Evolutionary conservation across 2,888 invertebrate species (phyloP).

Genomic region (Volucella zonaria): DNA sequence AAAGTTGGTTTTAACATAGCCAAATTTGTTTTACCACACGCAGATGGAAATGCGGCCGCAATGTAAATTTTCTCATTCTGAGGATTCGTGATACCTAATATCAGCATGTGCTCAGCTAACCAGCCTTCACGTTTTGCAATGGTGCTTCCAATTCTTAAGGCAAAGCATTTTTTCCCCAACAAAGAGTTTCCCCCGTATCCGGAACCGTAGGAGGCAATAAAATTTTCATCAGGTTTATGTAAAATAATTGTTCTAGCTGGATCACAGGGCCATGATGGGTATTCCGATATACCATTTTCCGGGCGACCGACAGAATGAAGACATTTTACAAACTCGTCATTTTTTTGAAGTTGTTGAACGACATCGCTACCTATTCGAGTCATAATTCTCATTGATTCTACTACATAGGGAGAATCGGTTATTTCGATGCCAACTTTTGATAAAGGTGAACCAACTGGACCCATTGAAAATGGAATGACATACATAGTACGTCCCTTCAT

Average conservation of each 20-base stretch:
- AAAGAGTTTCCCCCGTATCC: slow-evolving; percentile 99
- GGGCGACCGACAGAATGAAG: slow-evolving; percentile 96
- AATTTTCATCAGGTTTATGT: slow-evolving; percentile 85
- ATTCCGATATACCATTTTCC: slow-evolving; percentile 84
- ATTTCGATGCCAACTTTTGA: slow-evolving; percentile 98
- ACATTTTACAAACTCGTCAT: slow-evolving; percentile 92
- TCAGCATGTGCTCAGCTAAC: slow-evolving; percentile 99
- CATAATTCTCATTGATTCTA: slow-evolving; percentile 98
- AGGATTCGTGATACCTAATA: slow-evolving; percentile 96
- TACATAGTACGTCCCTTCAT: slow-evolving; percentile 98
- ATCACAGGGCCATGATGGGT: slow-evolving; percentile 97
- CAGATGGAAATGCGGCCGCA: slow-evolving; percentile 98
- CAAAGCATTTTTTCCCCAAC: slow-evolving; percentile 98
- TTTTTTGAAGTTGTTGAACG: slow-evolving; percentile 84
- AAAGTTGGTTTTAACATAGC: slow-evolving; percentile 98
- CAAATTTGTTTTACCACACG: slow-evolving; percentile 99
- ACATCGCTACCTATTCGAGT: slow-evolving; percentile 91
- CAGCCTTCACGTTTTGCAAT: slow-evolving; percentile 97
- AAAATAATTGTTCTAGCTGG: slow-evolving; percentile 96
- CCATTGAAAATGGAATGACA: slow-evolving; percentile 99
- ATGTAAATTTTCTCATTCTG: slow-evolving; percentile 94
- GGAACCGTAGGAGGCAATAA: slow-evolving; percentile 87
- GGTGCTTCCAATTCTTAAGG: slow-evolving; percentile 96
- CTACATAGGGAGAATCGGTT: slow-evolving; percentile 98
- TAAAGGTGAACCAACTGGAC: slow-evolving; percentile 96